Conservation (phyloP, 2,113 vertebrate genomes). For the Pipa parva region DNA sequence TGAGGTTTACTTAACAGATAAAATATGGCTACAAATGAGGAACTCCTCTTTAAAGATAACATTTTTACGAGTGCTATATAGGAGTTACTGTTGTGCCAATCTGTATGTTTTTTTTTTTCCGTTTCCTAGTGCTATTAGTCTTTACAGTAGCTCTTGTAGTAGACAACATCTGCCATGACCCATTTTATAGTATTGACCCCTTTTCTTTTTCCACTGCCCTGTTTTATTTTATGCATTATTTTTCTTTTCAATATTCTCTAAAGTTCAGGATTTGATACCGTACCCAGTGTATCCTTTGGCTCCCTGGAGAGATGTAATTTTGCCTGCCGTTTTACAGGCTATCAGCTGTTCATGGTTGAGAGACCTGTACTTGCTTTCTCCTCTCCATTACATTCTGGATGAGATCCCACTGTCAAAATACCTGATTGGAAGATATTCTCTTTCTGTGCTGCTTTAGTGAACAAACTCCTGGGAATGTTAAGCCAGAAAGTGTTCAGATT, state of each 20-base stretch:
- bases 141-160: no score
- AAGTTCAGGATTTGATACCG: neutral
- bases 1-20: no score
- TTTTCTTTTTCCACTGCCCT: neutral
- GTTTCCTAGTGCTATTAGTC: no score
- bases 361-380: conserved; percentile 3
- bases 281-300: conserved; percentile 2
- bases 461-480: neutral
- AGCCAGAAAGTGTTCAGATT: neutral
- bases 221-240: conserved; percentile 1
- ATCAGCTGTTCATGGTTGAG: conserved; percentile 7
- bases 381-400: conserved; percentile 30
- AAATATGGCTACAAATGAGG: no score
- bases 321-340: conserved; percentile 10
- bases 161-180: neutral
- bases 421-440: conserved; percentile 5
- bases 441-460: neutral
- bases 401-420: conserved; percentile 4
- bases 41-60: no score
- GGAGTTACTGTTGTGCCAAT: no score
- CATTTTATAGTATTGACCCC: neutral
- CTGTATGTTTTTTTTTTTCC: no score
- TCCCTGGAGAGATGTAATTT: conserved; percentile 20
- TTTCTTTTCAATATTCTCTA: neutral
- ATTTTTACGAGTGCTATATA: no score